Evolutionary conservation across 2,888 invertebrate species (phyloP), one percentile per base, ranked within the genome.

Genomic region (Acanthosepion lycidas): DNA sequence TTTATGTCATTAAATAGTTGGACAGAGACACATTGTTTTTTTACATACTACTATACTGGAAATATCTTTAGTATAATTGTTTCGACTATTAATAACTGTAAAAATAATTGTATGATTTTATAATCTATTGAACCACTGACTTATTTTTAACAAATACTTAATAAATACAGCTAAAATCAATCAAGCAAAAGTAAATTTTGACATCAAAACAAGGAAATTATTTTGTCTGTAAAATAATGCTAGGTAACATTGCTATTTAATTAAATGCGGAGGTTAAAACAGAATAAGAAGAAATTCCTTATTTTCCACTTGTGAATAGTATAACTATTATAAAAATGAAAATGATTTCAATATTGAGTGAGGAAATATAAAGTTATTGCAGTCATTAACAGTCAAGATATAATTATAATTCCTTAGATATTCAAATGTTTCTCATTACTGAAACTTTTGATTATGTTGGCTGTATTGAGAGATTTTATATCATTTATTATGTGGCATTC

Each of bases 361-460:
- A 78, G 28, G 78, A 78, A 78, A n/a, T 78, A 78, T 78, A 78
- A 78, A n/a, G 78, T 78, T n/a, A 78, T 78, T 78, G 15, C 78
- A n/a, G 78, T 78, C 78, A 78, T 78, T 78, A n/a, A n/a, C 78
- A 64, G 64, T 26, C 28, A 78, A 78, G n/a, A 78, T 78, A 78
- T 78, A 78, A 78, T 78, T n/a, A 78, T 78, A 78, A 78, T 78
- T 78, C 78, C n/a, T 78, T 78, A 78, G 78, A 78, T 78, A n/a
- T 78, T 78, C n/a, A 28, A 78, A 78, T 78, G 15, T 78, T 78
- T 78, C 78, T 78, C 78, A 78, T 78, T 18, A 78, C 78, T 78
- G 78, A n/a, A 78, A n/a, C n/a, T 78, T 78, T 28, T 78, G n/a
- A 78, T 78, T n/a, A n/a, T 78, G 78, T 12, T n/a, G 78, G 28